These are phyloP conservation scores for Scalopus aquaticus DNA, from an alignment of 2,113 vertebrate genomes.

Conservation along the genomic window DNA sequence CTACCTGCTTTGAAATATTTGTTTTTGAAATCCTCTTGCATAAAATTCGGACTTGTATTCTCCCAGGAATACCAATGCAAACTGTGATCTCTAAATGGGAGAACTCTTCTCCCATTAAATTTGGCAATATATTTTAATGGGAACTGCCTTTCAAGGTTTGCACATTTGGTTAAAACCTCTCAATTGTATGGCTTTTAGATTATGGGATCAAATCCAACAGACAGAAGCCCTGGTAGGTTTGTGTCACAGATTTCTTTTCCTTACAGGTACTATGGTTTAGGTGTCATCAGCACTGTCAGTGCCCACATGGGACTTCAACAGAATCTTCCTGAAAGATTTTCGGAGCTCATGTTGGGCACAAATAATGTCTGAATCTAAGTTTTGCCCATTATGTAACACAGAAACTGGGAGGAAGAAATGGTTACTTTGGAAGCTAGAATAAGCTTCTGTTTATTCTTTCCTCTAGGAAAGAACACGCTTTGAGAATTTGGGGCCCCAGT, in stretches of 20 bases:
- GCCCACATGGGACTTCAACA: neutral
- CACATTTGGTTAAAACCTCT: slow-evolving; percentile 72
- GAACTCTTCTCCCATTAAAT: slow-evolving; percentile 63
- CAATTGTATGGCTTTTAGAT: slow-evolving; percentile 74
- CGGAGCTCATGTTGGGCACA: neutral
- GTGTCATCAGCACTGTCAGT: slow-evolving; percentile 38
- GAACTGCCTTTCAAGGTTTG: slow-evolving; percentile 69
- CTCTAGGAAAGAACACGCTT: slow-evolving; percentile 95
- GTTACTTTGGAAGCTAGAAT: slow-evolving; percentile 43
- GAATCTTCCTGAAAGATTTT: neutral
- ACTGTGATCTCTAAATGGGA: slow-evolving; percentile 55
- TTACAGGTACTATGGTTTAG: slow-evolving; percentile 69
- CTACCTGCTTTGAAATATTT: slow-evolving; percentile 76
- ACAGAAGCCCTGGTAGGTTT: slow-evolving; percentile 26
- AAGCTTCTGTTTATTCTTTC: slow-evolving; percentile 75
- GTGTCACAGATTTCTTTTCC: slow-evolving; percentile 68
- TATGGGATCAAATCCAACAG: slow-evolving; percentile 68
- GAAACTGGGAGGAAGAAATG: neutral
- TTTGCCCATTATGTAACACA: neutral
- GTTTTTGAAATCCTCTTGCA: slow-evolving; percentile 67
- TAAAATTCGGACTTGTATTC: slow-evolving; percentile 78
- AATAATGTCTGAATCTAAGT: neutral
- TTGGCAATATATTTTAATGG: slow-evolving; percentile 71
- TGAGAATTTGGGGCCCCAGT: slow-evolving; percentile 94
- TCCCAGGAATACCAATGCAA: slow-evolving; percentile 67